Evolutionary conservation across 2,797 vertebrate genomes (phyloP), one percentile per base, ranked within the genome.

Genomic region (Echiichthys vipera): DNA sequence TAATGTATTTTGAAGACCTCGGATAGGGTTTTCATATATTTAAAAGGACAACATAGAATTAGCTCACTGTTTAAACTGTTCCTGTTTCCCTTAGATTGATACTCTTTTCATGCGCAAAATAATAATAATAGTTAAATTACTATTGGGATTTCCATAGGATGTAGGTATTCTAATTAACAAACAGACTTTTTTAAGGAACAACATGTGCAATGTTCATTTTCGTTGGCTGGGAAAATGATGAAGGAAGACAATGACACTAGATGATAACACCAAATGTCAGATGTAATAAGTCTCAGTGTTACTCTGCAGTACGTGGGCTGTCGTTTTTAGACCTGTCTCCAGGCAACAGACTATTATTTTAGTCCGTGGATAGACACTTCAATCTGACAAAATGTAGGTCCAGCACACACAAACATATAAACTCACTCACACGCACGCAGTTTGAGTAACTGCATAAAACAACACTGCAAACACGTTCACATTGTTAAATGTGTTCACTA

Each of bases 261-360:
- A 77, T 78, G 81, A 78, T 70, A 74, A 80, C 63, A 70, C 64
- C 51, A 87, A 89, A 91, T 90, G 86, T 88, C 85, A 89, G 81
- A 79, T 30, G 55, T 89, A 88, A 89, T 89, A 70, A 84, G 83
- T 83, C 78, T 87, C 78, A 81, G 70, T 89, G 82, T 80, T 81
- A 84, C 76, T 88, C 64, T 78, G 71, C 78, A 74, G 59, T 67
- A 51, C 1, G 43, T 79, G 63, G 67, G 74, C 65, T 82, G 71
- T 77, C 78, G 34, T 78, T 88, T 85, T 81, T 68, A 80, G 71
- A 74, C 65, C 61, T 17, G 90, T 91, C 74, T 85, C 90, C 76
- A 84, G 77, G 89, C 89, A 92, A 92, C 90, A 66, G 76, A 70
- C 73, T 76, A 74, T 74, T 64, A 80, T 86, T 89, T 78, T 66